Evolutionary conservation across 2,888 invertebrate species (phyloP).

Genomic region (Hemistola chrysoprasaria): DNA sequence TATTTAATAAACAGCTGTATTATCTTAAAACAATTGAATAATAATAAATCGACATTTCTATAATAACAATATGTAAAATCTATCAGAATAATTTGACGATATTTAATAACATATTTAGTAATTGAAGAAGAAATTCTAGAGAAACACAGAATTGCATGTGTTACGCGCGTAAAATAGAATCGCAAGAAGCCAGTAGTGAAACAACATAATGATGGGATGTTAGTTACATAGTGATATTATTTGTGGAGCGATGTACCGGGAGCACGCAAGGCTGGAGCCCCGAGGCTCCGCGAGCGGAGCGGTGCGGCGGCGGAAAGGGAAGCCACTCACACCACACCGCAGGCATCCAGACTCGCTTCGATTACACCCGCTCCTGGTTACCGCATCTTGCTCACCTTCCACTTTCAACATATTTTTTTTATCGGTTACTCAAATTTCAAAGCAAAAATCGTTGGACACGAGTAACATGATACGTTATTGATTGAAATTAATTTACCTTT

Average conservation of each 20-base stretch:
- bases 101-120: no score
- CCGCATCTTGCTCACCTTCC: conserved; percentile 57
- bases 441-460: conserved; percentile 30
- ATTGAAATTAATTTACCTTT: conserved; percentile 6
- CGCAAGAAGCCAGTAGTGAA: conserved; percentile 23
- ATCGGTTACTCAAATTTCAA: conserved; percentile 40
- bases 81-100: no score
- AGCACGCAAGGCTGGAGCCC: conserved; percentile 29
- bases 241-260: conserved; percentile 24
- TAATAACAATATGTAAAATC: no score
- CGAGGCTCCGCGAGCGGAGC: conserved; percentile 3
- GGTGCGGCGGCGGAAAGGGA: conserved; percentile 13
- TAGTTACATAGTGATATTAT: conserved; percentile 14
- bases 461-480: conserved; percentile 25
- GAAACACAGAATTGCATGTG: background rate
- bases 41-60: no score
- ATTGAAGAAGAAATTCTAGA: background rate
- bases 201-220: conserved; percentile 23
- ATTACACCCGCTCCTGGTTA: conserved; percentile 55
- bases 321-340: conserved; percentile 46
- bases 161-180: conserved; percentile 14
- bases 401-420: conserved; percentile 57
- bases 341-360: conserved; percentile 52
- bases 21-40: no score
- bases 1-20: no score